phyloP scores from a whole-genome alignment of 2,113 vertebrate genomes.

The Nesoenas mayeri region DNA sequence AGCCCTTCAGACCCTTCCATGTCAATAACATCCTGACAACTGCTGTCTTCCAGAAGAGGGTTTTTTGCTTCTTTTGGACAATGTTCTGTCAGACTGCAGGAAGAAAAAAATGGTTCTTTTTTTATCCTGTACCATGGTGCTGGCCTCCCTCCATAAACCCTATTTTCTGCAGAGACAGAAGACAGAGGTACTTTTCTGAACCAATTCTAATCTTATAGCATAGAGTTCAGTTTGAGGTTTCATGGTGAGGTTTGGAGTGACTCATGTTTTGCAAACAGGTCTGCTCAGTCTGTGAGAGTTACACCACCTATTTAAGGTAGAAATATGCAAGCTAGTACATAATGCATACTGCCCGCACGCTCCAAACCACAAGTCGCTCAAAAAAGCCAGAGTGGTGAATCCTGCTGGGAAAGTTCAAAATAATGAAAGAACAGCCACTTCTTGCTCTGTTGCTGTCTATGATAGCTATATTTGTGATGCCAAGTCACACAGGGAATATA shows the following conservation, averaged over 20 bases:
- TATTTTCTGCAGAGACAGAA: slow-evolving; percentile 31
- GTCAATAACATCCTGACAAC: not conserved
- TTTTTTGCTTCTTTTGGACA: not conserved
- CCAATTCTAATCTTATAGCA: not conserved
- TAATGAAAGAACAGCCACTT: slow-evolving; percentile 58
- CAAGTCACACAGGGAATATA: not conserved
- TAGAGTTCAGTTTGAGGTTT: slow-evolving; percentile 59
- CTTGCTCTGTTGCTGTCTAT: slow-evolving; percentile 10
- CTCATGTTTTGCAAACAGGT: slow-evolving; percentile 55
- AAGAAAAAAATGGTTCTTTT: not conserved
- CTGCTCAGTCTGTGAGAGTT: slow-evolving; percentile 37
- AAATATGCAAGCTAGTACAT: slow-evolving; percentile 59
- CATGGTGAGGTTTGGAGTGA: slow-evolving; percentile 56
- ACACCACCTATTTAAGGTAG: slow-evolving; percentile 66
- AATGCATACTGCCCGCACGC: slow-evolving; percentile 48
- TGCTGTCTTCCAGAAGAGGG: not conserved
- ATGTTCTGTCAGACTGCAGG: not conserved
- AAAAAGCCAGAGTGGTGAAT: slow-evolving; percentile 54
- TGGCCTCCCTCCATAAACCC: slow-evolving; percentile 53
- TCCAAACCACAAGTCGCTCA: slow-evolving; percentile 72
- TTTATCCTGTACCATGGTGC: slow-evolving; percentile 7
- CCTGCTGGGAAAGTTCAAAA: slow-evolving; percentile 67
- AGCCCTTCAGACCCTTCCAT: not conserved
- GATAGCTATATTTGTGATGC: slow-evolving; percentile 47
- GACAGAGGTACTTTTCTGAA: slow-evolving; percentile 10